Base-by-base conservation (phyloP, 92 coral and sea anemone genomes). In the Bergia puertoricense region DNA sequence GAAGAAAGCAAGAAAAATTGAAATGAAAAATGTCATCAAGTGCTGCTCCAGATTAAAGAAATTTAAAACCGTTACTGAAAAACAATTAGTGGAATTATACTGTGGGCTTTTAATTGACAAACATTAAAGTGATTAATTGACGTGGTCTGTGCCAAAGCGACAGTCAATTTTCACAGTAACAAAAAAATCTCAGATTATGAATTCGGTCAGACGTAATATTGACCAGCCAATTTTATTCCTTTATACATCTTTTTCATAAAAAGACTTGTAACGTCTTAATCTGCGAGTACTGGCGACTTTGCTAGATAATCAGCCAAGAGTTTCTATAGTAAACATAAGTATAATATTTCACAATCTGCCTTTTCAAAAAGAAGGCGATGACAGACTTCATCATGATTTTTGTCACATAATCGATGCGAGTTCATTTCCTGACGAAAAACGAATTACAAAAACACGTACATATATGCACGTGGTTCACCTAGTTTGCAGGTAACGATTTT, bases 311-410 rank as follows among this genome's bases (percentile, higher is more conserved):
- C 11, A 23, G 45, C 30, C 86, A 69, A 77, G 45, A 83, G 77
- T 37, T 67, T 22, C 40, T 36, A 37, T 23, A 22, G 86, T 67
- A 82, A 82, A 82, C 86, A 82, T 30, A 67, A 42, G 86, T 42
- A 20, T 69, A 23, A 22, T 30, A 45, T 84, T 71, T 38, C 79
- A 84, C 66, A 46, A 50, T 50, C 66, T 46, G 48, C 79, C 38
- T 8, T 83, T 84, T 36, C 44, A 44, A 16, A 69, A 73, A 84
- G 43, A 84, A 84, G 79, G 79, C 23, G 87, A 1, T 84, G 87
- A 84, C 79, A 45, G 78, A 48, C 68, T 45, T 8, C 69, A 62
- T 62, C 30, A 48, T 48, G 37, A 42, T 14, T 51, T 68, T 23
- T 66, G 75, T 10, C 76, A 82, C 86, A 30, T 36, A 84, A 71